Evolutionary conservation across 2,888 invertebrate genomes (phyloP).

Genomic region (Tetanocera ferruginea): DNA sequence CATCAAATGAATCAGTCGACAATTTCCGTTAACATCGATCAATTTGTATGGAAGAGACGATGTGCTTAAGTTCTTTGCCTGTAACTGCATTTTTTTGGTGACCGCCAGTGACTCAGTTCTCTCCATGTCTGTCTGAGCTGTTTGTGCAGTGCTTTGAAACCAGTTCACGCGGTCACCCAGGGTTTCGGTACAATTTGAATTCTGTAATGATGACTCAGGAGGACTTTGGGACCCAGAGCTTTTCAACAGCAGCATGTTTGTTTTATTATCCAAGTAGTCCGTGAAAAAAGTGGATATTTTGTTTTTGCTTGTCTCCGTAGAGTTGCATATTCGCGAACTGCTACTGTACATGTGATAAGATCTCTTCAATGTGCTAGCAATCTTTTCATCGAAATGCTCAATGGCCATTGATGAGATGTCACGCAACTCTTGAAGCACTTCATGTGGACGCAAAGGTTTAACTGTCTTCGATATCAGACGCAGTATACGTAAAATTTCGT

Average conservation of each 20-base stretch:
- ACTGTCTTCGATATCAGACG: constrained; percentile 77
- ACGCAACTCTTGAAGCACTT: constrained; percentile 87
- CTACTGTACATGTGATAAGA: constrained; percentile 34
- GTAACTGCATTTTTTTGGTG: neutral
- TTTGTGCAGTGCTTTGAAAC: constrained; percentile 20
- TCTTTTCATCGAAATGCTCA: constrained; percentile 95
- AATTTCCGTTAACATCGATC: neutral
- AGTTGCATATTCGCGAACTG: constrained; percentile 42
- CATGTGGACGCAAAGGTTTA: constrained; percentile 82
- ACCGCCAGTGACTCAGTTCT: neutral
- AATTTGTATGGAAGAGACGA: neutral
- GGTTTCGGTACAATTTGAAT: constrained; percentile 47
- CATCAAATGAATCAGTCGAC: neutral
- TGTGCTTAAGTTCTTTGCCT: neutral
- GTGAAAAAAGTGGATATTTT: constrained; percentile 17
- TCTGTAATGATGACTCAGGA: constrained; percentile 41
- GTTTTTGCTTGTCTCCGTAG: constrained; percentile 48
- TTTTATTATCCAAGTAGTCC: constrained; percentile 9
- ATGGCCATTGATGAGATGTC: constrained; percentile 92
- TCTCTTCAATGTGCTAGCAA: constrained; percentile 68
- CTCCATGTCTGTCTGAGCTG: neutral
- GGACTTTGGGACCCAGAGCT: constrained; percentile 34
- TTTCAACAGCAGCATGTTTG: constrained; percentile 29
- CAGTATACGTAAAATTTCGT: constrained; percentile 86
- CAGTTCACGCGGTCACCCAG: constrained; percentile 49